phyloP scores from a whole-genome alignment of 2,888 invertebrate genomes.

The Pseudococcus jackbeardsleyi region DNA sequence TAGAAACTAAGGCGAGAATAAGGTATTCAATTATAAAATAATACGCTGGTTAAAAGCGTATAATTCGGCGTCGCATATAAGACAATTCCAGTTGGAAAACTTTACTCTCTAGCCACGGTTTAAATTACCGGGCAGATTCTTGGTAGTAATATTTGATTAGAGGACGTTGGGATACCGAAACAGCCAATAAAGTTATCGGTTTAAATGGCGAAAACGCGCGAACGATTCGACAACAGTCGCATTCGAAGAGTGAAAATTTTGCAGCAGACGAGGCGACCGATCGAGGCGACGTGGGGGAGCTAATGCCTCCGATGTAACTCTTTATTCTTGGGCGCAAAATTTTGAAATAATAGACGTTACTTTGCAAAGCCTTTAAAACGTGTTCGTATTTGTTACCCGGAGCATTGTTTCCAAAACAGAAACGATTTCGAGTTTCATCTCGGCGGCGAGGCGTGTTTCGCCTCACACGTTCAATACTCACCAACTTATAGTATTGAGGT shows the following conservation, averaged over 20 bases:
- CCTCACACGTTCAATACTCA: slow-evolving; percentile 7
- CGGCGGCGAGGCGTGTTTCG: not conserved
- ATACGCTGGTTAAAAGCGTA: slow-evolving; percentile 27
- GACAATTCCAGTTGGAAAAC: slow-evolving; percentile 15
- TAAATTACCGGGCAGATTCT: slow-evolving; percentile 45
- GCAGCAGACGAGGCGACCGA: too few species aligned
- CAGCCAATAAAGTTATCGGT: not conserved
- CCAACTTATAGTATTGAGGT: not conserved
- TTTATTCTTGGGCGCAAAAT: slow-evolving; percentile 15
- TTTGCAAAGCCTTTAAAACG: slow-evolving; percentile 41
- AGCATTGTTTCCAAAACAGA: slow-evolving; percentile 31
- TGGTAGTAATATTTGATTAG: slow-evolving; percentile 22
- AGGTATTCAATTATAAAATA: slow-evolving; percentile 42
- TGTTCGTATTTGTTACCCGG: slow-evolving; percentile 23
- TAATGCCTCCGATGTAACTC: slow-evolving; percentile 18
- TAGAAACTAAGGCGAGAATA: not conserved
- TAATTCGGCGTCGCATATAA: not conserved
- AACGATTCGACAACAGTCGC: not conserved
- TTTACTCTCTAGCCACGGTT: not conserved
- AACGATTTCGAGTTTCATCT: slow-evolving; percentile 42
- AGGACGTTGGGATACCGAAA: not conserved
- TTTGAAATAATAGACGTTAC: slow-evolving; percentile 51
- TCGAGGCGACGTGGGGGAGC: too few species aligned
- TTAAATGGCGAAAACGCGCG: not conserved
- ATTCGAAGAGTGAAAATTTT: not conserved